These are phyloP conservation scores for Meiosimyza decipiens DNA, from an alignment of 2,888 invertebrate genomes.

Conservation along the genomic window DNA sequence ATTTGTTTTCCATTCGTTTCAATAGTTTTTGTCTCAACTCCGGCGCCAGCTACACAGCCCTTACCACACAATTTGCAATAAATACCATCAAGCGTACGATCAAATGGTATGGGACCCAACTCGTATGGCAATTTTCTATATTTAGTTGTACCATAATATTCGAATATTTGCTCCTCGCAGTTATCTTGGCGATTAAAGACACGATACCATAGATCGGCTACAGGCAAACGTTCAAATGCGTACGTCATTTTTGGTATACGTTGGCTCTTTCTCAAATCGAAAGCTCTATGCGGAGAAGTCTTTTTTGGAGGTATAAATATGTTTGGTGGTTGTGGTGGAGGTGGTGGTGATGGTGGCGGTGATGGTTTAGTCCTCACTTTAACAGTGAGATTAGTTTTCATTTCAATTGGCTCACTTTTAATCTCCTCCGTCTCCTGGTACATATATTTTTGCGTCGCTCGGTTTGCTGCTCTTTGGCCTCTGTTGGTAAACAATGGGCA, in stretches of 20 bases:
- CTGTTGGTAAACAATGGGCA: not conserved
- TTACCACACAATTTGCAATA: constrained; percentile 68
- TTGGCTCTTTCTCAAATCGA: constrained; percentile 57
- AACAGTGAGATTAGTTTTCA: not conserved
- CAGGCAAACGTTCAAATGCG: constrained; percentile 78
- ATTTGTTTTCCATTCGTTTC: constrained; percentile 29
- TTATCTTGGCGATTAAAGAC: constrained; percentile 82
- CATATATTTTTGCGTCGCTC: not conserved
- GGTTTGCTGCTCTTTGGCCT: not conserved
- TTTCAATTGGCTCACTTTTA: not conserved
- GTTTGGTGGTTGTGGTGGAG: not conserved
- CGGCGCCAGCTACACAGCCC: constrained; percentile 63
- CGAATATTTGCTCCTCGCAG: constrained; percentile 74
- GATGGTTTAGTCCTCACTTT: not conserved
- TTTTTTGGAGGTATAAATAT: constrained; percentile 10
- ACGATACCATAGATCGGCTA: constrained; percentile 81
- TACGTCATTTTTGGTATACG: constrained; percentile 54
- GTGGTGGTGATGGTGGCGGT: not conserved
- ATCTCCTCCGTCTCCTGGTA: constrained; percentile 7
- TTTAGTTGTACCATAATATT: constrained; percentile 65
- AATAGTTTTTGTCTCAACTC: constrained; percentile 51
- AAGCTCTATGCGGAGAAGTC: constrained; percentile 42
- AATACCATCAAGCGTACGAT: constrained; percentile 66
- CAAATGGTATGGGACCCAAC: constrained; percentile 74
- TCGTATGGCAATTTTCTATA: constrained; percentile 77